Evolutionary conservation across 2,113 vertebrate species (phyloP).

Genomic region (Trematocara nigrifrons): DNA sequence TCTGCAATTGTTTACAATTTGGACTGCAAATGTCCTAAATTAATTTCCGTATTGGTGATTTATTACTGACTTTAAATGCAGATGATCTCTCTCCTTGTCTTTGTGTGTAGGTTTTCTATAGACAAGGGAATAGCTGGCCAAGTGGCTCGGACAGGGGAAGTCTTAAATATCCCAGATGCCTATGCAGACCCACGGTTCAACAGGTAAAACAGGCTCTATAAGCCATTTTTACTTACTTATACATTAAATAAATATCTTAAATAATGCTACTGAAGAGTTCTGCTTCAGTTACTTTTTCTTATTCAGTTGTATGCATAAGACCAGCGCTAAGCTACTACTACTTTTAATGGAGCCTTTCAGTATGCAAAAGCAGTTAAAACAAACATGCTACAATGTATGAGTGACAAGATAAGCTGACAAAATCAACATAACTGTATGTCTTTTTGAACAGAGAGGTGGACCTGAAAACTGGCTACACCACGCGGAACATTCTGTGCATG

Average conservation of each 20-base stretch:
- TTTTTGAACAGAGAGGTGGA: constrained; percentile 86
- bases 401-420: not conserved
- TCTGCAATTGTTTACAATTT: not conserved
- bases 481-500: constrained; percentile 97
- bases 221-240: not conserved
- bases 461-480: constrained; percentile 97
- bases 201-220: constrained; percentile 72
- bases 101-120: constrained; percentile 89
- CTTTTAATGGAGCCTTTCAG: not conserved
- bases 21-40: not conserved
- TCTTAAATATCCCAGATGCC: constrained; percentile 97
- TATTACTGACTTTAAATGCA: not conserved
- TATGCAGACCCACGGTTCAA: constrained; percentile 99
- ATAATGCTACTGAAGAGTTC: not conserved
- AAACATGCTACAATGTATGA: not conserved
- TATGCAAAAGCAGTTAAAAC: not conserved
- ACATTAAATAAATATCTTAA: not conserved
- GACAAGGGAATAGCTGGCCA: constrained; percentile 98
- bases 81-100: not conserved
- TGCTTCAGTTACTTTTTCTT: not conserved
- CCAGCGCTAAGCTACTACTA: not conserved
- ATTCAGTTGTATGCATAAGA: not conserved
- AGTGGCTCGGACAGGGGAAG: constrained; percentile 94
- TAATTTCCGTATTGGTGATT: not conserved
- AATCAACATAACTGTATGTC: not conserved